Percentiles rank a stretch among this genome's conserved stretches.
phyloP scores from a whole-genome alignment of 2,113 vertebrate genomes.

The Salvelinus fontinalis region DNA sequence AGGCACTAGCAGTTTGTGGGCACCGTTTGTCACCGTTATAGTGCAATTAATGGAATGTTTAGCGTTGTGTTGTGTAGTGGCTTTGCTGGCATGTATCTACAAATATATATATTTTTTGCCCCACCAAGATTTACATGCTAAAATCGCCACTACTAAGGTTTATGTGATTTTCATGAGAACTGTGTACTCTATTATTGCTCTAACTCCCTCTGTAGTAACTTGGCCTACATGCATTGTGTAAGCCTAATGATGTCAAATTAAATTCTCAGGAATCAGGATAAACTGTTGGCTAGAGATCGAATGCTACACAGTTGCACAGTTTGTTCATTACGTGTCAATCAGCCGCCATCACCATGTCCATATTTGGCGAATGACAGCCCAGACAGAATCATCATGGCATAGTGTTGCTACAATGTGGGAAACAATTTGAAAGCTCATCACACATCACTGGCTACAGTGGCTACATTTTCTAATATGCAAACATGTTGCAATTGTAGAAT shows the following conservation, averaged over 20 bases:
- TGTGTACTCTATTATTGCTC: no score
- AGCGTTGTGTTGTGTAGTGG: no score
- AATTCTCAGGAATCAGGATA: not conserved
- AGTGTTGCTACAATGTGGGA: slow-evolving; percentile 44
- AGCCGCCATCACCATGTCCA: slow-evolving; percentile 52
- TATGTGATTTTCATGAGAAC: no score
- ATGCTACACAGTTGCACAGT: not conserved
- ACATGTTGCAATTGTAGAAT: not conserved
- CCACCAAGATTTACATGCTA: no score
- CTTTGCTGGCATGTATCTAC: no score
- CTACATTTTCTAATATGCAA: not conserved
- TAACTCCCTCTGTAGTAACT: no score
- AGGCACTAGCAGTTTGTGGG: no score
- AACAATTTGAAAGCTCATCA: not conserved
- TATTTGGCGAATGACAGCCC: slow-evolving; percentile 55
- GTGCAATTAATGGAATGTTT: no score
- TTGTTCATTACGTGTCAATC: slow-evolving; percentile 29
- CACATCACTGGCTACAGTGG: slow-evolving; percentile 42
- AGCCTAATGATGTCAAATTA: not conserved
- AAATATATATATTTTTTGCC: no score
- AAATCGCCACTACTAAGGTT: no score
- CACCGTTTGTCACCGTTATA: no score
- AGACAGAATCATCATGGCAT: slow-evolving; percentile 14
- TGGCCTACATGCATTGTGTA: no score
- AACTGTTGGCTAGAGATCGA: not conserved